Percentiles rank a stretch among this genome's conserved stretches.
These are phyloP conservation scores for Lapara coniferarum DNA, from an alignment of 2,888 invertebrate species.

Conservation along the genomic window DNA sequence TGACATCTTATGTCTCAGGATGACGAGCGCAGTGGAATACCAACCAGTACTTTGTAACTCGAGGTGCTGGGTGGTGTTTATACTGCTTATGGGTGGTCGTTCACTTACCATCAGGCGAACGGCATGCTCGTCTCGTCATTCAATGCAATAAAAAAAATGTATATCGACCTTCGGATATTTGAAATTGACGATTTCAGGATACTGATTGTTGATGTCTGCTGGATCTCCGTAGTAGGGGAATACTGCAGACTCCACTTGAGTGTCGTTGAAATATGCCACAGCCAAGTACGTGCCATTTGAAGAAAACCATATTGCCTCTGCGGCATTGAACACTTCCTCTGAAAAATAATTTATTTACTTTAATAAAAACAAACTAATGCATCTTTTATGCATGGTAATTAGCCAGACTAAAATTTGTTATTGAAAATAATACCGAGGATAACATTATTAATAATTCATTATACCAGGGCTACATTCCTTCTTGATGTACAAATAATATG, in stretches of 20 bases:
- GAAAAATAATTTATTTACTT: constrained; percentile 44
- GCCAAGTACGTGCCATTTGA: constrained; percentile 87
- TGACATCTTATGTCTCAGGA: no score
- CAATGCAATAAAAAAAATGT: no score
- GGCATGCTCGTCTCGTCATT: no score
- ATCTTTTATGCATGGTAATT: no score
- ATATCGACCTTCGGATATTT: constrained; percentile 90
- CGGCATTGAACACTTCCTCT: constrained; percentile 91
- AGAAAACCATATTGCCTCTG: constrained; percentile 92
- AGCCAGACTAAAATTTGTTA: background rate
- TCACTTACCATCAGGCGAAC: no score
- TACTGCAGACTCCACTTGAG: constrained; percentile 85
- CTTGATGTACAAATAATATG: background rate
- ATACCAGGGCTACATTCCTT: background rate
- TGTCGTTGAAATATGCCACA: constrained; percentile 89
- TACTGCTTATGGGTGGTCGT: no score
- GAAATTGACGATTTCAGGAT: constrained; percentile 86
- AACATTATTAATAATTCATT: background rate
- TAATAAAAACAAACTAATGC: no score
- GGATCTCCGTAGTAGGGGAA: constrained; percentile 87
- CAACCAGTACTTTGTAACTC: no score
- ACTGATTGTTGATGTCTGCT: constrained; percentile 83
- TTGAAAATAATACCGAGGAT: background rate
- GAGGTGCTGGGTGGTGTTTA: no score
- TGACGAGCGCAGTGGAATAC: no score